phyloP scores from a whole-genome alignment of 2,113 vertebrate genomes.

The Lamprologus speciosus region DNA sequence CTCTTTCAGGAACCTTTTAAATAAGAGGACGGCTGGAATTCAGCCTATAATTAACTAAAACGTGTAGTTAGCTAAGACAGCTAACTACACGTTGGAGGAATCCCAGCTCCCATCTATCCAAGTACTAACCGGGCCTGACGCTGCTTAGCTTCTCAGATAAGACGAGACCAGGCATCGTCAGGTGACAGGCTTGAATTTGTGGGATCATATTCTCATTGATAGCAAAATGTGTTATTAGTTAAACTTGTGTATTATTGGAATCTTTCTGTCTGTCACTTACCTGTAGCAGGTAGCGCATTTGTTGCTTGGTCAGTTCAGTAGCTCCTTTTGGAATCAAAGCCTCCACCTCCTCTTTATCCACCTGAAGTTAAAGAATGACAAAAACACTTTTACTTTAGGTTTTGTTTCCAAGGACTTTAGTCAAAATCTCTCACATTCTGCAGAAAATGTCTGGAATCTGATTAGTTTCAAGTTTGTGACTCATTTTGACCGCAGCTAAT shows the following conservation, averaged over 20 bases:
- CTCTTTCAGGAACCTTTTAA: neutral
- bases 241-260: neutral
- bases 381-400: neutral
- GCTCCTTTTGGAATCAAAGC: slow-evolving; percentile 86
- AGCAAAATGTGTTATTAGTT: neutral
- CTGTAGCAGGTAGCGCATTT: slow-evolving; percentile 97
- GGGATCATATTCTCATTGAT: neutral
- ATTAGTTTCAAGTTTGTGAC: neutral
- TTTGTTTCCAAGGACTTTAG: neutral
- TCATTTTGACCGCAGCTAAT: neutral
- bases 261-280: slow-evolving; percentile 45
- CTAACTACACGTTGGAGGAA: no score
- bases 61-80: neutral
- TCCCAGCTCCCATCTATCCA: neutral
- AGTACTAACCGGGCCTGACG: neutral
- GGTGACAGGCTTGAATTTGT: neutral
- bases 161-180: neutral
- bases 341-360: slow-evolving; percentile 80
- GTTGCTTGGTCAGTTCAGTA: slow-evolving; percentile 94
- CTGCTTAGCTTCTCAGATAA: neutral
- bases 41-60: neutral
- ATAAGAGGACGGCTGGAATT: neutral
- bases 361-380: neutral
- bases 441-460: neutral
- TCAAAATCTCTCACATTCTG: neutral